Evolutionary conservation across 2,888 invertebrate species (phyloP), one percentile per base, ranked within the genome.

Genomic region (Caprella mutica): DNA sequence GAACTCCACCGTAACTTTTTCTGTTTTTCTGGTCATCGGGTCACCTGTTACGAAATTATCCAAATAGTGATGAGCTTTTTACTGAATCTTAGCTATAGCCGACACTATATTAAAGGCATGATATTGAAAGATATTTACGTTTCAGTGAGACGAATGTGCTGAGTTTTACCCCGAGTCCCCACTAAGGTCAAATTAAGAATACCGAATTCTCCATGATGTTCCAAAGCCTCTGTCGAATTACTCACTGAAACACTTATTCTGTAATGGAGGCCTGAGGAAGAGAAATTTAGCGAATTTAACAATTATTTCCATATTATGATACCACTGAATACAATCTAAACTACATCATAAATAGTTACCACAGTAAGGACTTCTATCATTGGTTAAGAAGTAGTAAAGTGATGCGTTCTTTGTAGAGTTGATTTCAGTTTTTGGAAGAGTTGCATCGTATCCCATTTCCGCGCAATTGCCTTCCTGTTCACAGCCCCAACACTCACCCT

Each of bases 401-500:
- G n/a, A n/a, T n/a, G n/a, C n/a, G n/a, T n/a, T n/a, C 21, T 55
- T 57, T 30, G 55, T 46, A 9, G 27, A 35, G 4, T 26, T 23
- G 3, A 58, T 42, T 8, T 39, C 33, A 3, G 35, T 24, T 6
- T 24, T 27, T 3, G 56, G 52, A 4, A 52, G 44, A 8, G 35
- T n/a, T 2, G 63, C 52, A 1, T 33, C 24, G 5, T 59, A 14
- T 0, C 63, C 63, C 63, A 64, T 64, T 24, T 29, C 42, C 2
- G 55, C 33, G 30, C 63, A 64, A 27, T 24, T 43, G 29, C 52
- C 40, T 2, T 44, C 42, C 2, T 50, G 40, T 6, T 46, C 30
- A 27, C 59, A 59, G 4, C 63, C 63, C 63, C 63, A 64, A 33
- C 63, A 64, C 21, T 60, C 60, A n/a, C 63, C 63, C 63, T 64